Evolutionary conservation across 1,140 invertebrate genomes (phyloP).

Genomic region (Diploscapter pachys): DNA sequence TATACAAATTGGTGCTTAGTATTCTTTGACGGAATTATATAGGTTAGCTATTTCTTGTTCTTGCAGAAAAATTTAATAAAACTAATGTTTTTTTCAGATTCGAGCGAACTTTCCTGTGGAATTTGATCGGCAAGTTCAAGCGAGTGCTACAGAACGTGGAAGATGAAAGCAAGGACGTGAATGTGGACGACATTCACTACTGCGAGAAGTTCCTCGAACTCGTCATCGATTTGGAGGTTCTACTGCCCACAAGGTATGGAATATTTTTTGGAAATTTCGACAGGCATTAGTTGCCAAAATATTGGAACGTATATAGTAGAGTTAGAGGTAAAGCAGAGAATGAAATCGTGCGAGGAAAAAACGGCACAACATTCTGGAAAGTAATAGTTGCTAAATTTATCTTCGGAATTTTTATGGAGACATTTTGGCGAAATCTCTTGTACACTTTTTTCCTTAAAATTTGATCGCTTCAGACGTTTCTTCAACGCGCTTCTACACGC

Average conservation of each 20-base stretch:
- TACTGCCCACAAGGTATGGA: conserved; percentile 75
- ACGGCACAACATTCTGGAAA: too few species aligned
- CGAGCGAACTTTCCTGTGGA: conserved; percentile 81
- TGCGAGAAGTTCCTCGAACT: conserved; percentile 93
- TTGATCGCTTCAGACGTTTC: conserved; percentile 70
- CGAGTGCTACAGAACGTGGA: conserved; percentile 73
- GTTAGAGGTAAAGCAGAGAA: too few species aligned
- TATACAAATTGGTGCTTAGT: too few species aligned
- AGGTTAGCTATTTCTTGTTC: conserved; percentile 57
- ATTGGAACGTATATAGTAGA: too few species aligned
- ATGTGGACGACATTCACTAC: conserved; percentile 71
- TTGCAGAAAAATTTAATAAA: conserved; percentile 69
- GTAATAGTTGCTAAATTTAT: not conserved
- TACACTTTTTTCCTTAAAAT: not conserved
- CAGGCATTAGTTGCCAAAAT: not conserved
- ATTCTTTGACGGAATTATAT: too few species aligned
- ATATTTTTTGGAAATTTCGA: conserved; percentile 25
- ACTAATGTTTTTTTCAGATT: conserved; percentile 69
- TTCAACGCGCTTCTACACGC: conserved; percentile 94
- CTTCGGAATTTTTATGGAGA: too few species aligned
- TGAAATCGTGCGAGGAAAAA: too few species aligned
- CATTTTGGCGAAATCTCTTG: too few species aligned
- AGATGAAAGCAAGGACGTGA: conserved; percentile 4
- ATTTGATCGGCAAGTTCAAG: conserved; percentile 86
- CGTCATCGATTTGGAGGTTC: conserved; percentile 89